Base-by-base conservation (phyloP, 2,888 invertebrate genomes). In the Apamea crenata region DNA sequence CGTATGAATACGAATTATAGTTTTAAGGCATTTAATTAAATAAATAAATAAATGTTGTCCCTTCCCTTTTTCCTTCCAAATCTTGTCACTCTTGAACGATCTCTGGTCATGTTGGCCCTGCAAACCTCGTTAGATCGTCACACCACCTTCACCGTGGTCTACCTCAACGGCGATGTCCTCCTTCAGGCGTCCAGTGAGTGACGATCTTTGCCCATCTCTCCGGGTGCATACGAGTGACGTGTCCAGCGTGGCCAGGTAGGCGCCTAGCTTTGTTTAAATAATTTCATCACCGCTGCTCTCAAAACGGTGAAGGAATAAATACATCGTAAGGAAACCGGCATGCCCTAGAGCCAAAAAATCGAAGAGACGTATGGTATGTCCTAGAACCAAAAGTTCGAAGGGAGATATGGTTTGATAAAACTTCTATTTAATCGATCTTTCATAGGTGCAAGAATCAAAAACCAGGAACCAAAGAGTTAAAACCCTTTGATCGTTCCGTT, bases 401-500 rank as follows among this genome's bases (percentile, higher is more conserved):
- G 25, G 25, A 56, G 25, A 53, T 53, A 21, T 53, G 21, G 8
- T 53, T 21, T 10, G 56, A 56, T 4, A n/a, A 56, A 25, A n/a
- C 56, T 25, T 12, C 25, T 56, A n/a, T 12, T n/a, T 1, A 70
- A 53, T 21, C n/a, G 2, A 56, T 66, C 3, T n/a, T 16, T 29
- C 1, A 67, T 40, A 7, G 18, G 3, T 14, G 16, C 53, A 66
- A 16, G 7, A 59, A 72, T 80, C 69, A 69, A 71, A 78, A 68
- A 67, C 36, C 29, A 47, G 14, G 66, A 47, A 68, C 67, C 81
- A 68, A 84, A 61, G 47, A 78, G 53, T 59, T 16, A 70, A 40
- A 80, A 40, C 44, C 73, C 63, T 63, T 72, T 82, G 81, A 80
- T 74, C 65, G 65, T 66, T 61, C 44, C 68, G 63, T 32, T 71